Evolutionary conservation across 2,797 vertebrate genomes (phyloP).

Genomic region (Aselliscus stoliczkanus): DNA sequence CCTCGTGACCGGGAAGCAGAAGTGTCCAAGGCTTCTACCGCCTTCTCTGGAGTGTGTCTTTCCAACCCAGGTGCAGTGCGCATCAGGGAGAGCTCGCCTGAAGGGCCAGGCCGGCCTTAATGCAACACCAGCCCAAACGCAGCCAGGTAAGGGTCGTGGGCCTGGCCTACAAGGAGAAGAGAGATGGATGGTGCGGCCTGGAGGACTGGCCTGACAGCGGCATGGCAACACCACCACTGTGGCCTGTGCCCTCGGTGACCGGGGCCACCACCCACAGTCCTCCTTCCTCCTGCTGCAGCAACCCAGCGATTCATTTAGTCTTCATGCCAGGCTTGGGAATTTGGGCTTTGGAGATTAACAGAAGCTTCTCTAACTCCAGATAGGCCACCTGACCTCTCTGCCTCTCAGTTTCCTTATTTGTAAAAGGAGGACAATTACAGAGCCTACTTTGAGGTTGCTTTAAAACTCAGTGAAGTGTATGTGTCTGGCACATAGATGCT

Average conservation of each 20-base stretch:
- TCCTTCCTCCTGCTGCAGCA: not conserved
- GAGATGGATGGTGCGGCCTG: constrained; percentile 79
- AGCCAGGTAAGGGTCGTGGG: not conserved
- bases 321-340: not conserved
- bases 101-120: not conserved
- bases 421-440: not conserved
- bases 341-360: not conserved
- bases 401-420: not conserved
- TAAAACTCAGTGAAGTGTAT: not conserved
- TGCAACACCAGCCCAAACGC: not conserved
- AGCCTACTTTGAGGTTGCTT: not conserved
- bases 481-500: not conserved
- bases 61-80: not conserved
- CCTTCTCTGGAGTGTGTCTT: not conserved
- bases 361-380: not conserved
- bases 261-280: not conserved
- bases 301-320: not conserved
- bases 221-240: constrained; percentile 79
- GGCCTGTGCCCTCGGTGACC: not conserved
- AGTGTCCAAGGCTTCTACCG: not conserved
- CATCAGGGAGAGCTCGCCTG: not conserved
- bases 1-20: rapidly evolving
- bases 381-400: not conserved
- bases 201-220: constrained; percentile 85
- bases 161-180: not conserved